Percentiles rank a stretch among this genome's conserved stretches.
These are phyloP conservation scores for Puma concolor DNA, from an alignment of 2,113 vertebrate species.

Conservation along the genomic window DNA sequence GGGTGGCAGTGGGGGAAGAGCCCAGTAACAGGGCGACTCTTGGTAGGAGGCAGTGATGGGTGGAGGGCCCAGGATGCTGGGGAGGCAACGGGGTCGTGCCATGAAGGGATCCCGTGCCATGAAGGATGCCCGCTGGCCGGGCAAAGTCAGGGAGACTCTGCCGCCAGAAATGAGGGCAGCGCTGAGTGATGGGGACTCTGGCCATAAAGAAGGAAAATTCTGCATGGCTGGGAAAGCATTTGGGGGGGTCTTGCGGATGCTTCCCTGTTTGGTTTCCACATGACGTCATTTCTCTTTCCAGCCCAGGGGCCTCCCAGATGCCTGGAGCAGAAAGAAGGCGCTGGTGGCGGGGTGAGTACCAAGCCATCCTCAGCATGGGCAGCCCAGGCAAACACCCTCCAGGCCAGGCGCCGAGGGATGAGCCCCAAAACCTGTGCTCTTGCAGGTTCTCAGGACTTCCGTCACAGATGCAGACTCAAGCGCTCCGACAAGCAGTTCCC, in stretches of 20 bases:
- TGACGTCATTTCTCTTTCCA: not conserved
- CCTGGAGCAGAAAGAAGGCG: not conserved
- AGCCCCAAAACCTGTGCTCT: not conserved
- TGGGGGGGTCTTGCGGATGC: fast-evolving
- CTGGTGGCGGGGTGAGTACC: not conserved
- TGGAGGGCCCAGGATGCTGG: not conserved
- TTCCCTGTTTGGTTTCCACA: not conserved
- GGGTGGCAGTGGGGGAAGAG: not conserved
- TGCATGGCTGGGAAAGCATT: fast-evolving
- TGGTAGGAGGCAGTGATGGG: not conserved
- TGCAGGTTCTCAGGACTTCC: fast-evolving
- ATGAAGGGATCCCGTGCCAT: not conserved
- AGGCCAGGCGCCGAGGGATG: not conserved
- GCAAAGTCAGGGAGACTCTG: not conserved
- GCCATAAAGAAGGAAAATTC: fast-evolving
- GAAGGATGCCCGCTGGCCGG: not conserved
- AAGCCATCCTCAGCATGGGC: fast-evolving
- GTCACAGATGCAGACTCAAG: not conserved
- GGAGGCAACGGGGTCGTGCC: not conserved
- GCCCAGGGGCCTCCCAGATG: not conserved
- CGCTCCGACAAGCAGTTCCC: not conserved
- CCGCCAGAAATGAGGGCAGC: fast-evolving
- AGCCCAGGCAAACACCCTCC: not conserved
- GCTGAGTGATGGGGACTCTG: fast-evolving
- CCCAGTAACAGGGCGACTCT: not conserved